Conservation (phyloP, 2,888 invertebrate genomes). For the Plagodis dolabraria region DNA sequence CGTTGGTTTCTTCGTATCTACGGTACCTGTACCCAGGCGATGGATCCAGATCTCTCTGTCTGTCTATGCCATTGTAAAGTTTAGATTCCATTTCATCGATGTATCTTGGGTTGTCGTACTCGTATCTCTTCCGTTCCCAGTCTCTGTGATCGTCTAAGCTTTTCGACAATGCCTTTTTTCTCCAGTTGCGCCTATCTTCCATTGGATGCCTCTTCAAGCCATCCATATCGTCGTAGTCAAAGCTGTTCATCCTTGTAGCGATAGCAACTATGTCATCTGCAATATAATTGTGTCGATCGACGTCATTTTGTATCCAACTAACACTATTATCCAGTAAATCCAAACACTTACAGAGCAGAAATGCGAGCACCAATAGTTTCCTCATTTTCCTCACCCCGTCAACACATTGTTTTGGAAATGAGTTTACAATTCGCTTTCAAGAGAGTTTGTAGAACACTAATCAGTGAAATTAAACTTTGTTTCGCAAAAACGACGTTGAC, state of each 20-base stretch:
- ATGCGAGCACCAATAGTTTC: constrained; percentile 66
- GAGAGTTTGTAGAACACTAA: constrained; percentile 45
- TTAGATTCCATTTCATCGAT: constrained; percentile 60
- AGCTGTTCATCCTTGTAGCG: constrained; percentile 56
- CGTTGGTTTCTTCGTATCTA: constrained; percentile 56
- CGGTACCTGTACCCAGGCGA: constrained; percentile 50
- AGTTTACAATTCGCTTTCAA: constrained; percentile 52
- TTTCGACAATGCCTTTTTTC: constrained; percentile 65
- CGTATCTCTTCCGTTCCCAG: constrained; percentile 60
- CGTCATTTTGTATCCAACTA: constrained; percentile 30
- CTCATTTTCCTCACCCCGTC: constrained; percentile 59
- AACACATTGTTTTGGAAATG: constrained; percentile 44
- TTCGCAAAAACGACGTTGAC: constrained; percentile 49
- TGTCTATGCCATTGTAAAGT: constrained; percentile 46
- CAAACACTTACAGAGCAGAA: constrained; percentile 71
- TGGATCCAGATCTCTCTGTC: constrained; percentile 54
- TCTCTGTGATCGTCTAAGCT: constrained; percentile 61
- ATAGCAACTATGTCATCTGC: constrained; percentile 67
- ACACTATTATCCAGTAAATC: constrained; percentile 29
- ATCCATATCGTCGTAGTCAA: constrained; percentile 71
- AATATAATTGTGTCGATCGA: constrained; percentile 43
- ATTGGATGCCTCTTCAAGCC: constrained; percentile 61
- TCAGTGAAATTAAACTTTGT: constrained; percentile 49
- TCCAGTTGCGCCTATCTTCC: constrained; percentile 72
- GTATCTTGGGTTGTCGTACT: constrained; percentile 59